Evolutionary conservation across 2,113 vertebrate genomes (phyloP).

Genomic region (Rhabdomys dilectus): DNA sequence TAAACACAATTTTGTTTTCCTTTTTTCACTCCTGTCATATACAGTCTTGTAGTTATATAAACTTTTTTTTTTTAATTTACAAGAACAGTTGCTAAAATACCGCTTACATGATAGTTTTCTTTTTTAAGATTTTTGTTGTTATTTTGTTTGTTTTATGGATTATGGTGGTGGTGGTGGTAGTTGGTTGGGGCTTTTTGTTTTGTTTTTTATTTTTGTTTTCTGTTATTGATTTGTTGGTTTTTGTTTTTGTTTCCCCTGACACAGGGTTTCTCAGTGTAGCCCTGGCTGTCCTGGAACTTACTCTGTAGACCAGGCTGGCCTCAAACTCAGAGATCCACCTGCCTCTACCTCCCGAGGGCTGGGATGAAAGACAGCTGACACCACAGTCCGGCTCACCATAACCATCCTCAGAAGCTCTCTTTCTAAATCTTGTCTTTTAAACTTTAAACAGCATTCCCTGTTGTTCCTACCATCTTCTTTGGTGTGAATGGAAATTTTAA

Average conservation of each 20-base stretch:
- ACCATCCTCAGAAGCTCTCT: neutral
- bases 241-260: too few species aligned
- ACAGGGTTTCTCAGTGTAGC: neutral
- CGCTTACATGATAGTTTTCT: neutral
- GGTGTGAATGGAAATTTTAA: neutral
- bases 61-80: neutral
- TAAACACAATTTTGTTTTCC: neutral
- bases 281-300: neutral
- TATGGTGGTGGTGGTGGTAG: too few species aligned
- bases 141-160: too few species aligned
- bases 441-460: neutral
- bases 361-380: neutral
- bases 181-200: too few species aligned
- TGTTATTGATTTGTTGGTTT: too few species aligned
- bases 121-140: too few species aligned
- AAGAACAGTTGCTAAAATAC: neutral
- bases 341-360: neutral
- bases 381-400: neutral
- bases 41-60: neutral
- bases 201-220: too few species aligned
- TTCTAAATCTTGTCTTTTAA: conserved; percentile 31
- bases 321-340: neutral
- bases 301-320: neutral
- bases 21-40: neutral
- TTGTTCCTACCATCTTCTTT: neutral